Base-by-base conservation (phyloP, 2,797 vertebrate genomes). In the Spea hammondii region DNA sequence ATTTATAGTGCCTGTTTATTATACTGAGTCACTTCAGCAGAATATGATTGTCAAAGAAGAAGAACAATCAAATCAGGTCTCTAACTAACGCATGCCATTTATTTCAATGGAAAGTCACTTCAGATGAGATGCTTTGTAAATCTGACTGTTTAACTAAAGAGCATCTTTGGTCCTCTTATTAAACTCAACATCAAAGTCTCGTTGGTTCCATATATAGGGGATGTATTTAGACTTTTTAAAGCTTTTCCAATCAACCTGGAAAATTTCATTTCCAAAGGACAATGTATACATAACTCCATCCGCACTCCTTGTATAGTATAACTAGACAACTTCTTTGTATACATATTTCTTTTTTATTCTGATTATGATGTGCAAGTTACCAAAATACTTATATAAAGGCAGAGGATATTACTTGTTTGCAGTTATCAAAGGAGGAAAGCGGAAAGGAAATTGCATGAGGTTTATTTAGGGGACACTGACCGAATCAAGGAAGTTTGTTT, bases 391-490 rank as follows among this genome's bases (percentile, higher is more conserved):
- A 72, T 81, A 68, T 46, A 51, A 67, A 12, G 6, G 5, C 4
- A 17, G 67, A 77, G 79, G 79, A 82, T 73, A 82, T 77, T 65
- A 77, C 45, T 77, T 77, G 75, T 82, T 82, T 82, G 74, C 70
- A 5, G 45, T 70, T 53, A 44, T 45, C 59, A 69, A 55, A 53
- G 48, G 47, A 14, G 49, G 50, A 17, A 69, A 55, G 50, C 55
- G 17, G 53, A 49, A 53, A 82, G 79, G 79, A 82, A 82, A 82
- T 82, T 72, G 17, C 65, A 48, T 72, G 44, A 8, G 9, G 13
- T 65, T 62, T 67, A 49, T 59, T 47, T 54, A 68, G 48, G 54
- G 9, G 32, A 8, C 14, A 57, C 47, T 51, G 44, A 64, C 74
- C 55, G 44, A 64, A 77, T 69, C 17, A 69, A 74, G 74, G 79